Evolutionary conservation across 2,113 vertebrate genomes (phyloP), one percentile per base, ranked within the genome.

Genomic region (Phyllostomus discolor): DNA sequence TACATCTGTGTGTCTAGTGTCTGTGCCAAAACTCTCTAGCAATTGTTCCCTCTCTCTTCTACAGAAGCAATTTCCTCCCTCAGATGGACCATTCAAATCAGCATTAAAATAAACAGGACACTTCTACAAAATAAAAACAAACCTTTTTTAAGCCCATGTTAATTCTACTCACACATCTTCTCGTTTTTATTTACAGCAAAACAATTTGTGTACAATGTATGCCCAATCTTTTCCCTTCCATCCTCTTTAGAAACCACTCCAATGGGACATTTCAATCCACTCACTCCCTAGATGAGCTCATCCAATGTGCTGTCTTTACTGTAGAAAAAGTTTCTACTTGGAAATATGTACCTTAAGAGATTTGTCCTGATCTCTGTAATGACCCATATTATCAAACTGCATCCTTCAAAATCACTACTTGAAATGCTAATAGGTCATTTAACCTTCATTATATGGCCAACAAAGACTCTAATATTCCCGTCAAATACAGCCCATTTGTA

Each of bases 61-160:
- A 62, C 75, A 93, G 59, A 70, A 89, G 72, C 35, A 84, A 84
- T 69, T 88, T 85, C 41, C 26, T 57, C 22, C 57, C 20, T 81
- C 62, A 31, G 78, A 52, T 82, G 38, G 41, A 84, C 85, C 35
- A 52, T 64, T 93, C 7, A 35, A 75, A 81, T 86, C n/a, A 82
- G 14, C 31, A 69, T 67, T 80, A 14, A 79, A 88, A 78, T 79
- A 33, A 76, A 50, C 15, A 84, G 41, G 41, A 16, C 10, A 62
- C 86, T 59, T 80, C 35, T 50, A 17, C 73, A 72, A 86, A 90
- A 75, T 92, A 89, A 96, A 96, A 83, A 66, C 59, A 81, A 80
- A 62, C 0, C 1, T n/a, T 90, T 54, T 72, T 12, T 41, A 92
- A 83, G 20, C 14, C 33, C 54, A 35, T 72, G 41, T 62, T 50